Evolutionary conservation across 2,888 invertebrate species (phyloP), one percentile per base, ranked within the genome.

Genomic region (Pristionchus exspectatus): DNA sequence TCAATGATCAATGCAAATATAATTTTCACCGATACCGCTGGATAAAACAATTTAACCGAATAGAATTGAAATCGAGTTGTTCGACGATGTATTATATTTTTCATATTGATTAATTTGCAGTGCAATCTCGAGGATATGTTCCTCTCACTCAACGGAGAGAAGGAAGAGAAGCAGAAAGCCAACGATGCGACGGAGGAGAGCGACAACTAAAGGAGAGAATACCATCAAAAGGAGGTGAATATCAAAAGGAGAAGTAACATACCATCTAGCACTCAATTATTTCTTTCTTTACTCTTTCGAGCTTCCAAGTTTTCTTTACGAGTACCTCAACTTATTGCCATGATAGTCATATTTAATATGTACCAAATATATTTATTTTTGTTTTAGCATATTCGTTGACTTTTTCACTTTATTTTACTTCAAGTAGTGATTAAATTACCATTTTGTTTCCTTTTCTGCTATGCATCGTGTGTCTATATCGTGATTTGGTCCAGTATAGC

Each of bases 81-180:
- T 50, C 9, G 44, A 50, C 12, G 44, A 44, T 44, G 3, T 9
- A 44, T 50, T 50, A 1, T 9, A 72, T 33, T 10, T 16, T 2
- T 16, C 5, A 33, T 72, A 72, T 7, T 21, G 18, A 33, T 14
- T 24, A 33, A 30, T 12, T 81, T 54, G 5, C 50, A 81, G 81
- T 54, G 7, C 7, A 81, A 81, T 27, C 81, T 81, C 50, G 81
- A 81, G 81, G 81, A 81, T n/a, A 81, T 54, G 18, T 81, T 81
- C 27, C 50, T 81, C 81, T 54, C 54, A 1, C 27, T 81, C 12
- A 12, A 21, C 38, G 77, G 44, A 10, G 3, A 38, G 44, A 24
- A 21, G 33, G 77, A 44, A 77, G n/a, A 18, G 50, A 50, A 77
- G 2, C 24, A 18, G 38, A 16, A 5, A 69, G 30, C 24, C n/a